phyloP scores from a whole-genome alignment of 1,140 invertebrate genomes.

The Colletes latitarsis region DNA sequence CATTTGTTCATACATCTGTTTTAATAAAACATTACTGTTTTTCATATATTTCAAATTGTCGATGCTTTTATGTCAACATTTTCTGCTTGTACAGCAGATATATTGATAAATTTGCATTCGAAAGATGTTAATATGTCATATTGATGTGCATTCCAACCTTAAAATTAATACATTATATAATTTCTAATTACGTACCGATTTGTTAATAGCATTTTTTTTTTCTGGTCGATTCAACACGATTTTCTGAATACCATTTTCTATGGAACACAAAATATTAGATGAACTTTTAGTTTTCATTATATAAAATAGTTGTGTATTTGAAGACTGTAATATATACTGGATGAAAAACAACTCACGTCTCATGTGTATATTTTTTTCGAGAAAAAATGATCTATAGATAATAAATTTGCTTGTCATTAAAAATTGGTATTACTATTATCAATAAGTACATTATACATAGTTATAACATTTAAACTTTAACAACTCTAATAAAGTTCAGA shows the following conservation, averaged over 20 bases:
- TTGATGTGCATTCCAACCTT: not conserved
- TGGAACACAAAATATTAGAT: constrained; percentile 49
- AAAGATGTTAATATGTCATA: not conserved
- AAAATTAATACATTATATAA: not conserved
- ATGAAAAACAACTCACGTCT: not conserved
- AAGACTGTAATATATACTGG: no score
- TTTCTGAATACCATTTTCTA: constrained; percentile 82
- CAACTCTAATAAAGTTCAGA: no score
- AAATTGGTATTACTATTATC: no score
- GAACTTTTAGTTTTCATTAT: constrained; percentile 20
- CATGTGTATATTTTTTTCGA: no score
- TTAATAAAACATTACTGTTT: constrained; percentile 20
- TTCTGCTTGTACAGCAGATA: not conserved
- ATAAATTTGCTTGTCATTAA: no score
- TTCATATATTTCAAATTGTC: not conserved
- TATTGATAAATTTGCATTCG: no score
- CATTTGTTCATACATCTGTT: constrained; percentile 86
- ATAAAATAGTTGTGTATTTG: not conserved
- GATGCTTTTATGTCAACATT: constrained; percentile 5
- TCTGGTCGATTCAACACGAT: constrained; percentile 88
- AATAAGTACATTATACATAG: no score
- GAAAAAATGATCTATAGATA: no score
- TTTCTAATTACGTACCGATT: constrained; percentile 55
- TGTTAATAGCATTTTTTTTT: constrained; percentile 90
- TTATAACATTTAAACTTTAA: no score